Evolutionary conservation across 2,113 vertebrate species (phyloP).

Genomic region (Triplophysa siluroides): DNA sequence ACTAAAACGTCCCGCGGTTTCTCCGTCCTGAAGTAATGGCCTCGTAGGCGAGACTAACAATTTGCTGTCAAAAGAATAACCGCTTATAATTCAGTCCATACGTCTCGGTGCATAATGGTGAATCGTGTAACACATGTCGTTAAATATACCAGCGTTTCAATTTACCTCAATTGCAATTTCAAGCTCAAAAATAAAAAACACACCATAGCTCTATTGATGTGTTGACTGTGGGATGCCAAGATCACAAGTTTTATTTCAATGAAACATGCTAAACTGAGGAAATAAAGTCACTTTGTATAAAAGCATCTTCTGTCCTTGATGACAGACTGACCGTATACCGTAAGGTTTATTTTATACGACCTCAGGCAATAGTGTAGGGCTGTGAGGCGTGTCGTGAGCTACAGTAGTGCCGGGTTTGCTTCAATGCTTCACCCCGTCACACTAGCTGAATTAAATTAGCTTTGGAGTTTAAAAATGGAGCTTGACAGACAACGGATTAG

Average conservation of each 20-base stretch:
- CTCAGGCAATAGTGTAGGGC: constrained; percentile 39
- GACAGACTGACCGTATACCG: neutral
- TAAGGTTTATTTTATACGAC: constrained; percentile 5
- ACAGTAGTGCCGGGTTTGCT: constrained; percentile 31
- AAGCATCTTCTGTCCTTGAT: neutral
- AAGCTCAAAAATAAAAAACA: neutral
- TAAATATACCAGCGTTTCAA: neutral
- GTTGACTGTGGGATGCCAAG: neutral
- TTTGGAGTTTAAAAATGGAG: constrained; percentile 67
- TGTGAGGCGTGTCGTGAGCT: constrained; percentile 7
- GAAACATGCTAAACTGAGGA: neutral
- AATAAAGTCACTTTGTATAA: too few relatives aligned
- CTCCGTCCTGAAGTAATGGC: neutral
- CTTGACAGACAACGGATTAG: constrained; percentile 64
- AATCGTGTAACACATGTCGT: neutral
- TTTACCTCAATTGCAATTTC: neutral
- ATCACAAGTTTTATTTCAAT: too few relatives aligned
- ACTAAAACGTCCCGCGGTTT: neutral
- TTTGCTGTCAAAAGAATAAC: neutral
- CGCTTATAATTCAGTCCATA: neutral
- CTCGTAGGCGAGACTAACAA: neutral
- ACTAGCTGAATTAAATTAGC: constrained; percentile 66
- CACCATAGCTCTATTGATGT: neutral
- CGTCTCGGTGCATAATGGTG: neutral
- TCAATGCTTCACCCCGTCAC: constrained; percentile 46